Evolutionary conservation across 2,113 vertebrate species (phyloP).

Genomic region (Trichomycterus rosablanca): DNA sequence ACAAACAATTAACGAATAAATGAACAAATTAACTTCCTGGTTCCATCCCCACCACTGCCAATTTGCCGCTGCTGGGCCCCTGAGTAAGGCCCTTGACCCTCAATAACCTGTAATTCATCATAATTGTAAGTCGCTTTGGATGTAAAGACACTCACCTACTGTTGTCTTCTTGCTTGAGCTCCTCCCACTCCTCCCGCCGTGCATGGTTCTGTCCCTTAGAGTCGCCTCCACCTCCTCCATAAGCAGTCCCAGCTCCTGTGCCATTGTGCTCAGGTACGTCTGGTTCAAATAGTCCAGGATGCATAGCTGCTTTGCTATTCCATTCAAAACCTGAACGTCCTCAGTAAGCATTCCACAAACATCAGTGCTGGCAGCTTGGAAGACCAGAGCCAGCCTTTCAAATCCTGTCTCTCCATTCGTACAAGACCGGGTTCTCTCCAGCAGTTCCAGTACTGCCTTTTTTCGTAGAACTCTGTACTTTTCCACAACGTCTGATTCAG

Average conservation of each 20-base stretch:
- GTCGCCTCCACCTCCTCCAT: conserved; percentile 79
- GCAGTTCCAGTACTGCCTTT: conserved; percentile 67
- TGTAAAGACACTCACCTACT: conserved; percentile 61
- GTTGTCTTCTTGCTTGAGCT: conserved; percentile 71
- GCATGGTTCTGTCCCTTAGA: conserved; percentile 75
- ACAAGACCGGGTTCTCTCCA: conserved; percentile 65
- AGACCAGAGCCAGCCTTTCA: conserved; percentile 66
- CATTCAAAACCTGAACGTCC: conserved; percentile 75
- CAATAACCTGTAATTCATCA: neutral
- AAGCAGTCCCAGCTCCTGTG: conserved; percentile 73
- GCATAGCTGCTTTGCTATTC: conserved; percentile 67
- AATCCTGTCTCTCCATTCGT: conserved; percentile 72
- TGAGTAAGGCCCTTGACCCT: no score
- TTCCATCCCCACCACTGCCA: no score
- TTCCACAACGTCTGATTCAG: conserved; percentile 78
- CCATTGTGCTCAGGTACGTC: conserved; percentile 77
- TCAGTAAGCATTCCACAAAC: conserved; percentile 76
- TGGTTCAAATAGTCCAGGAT: conserved; percentile 79
- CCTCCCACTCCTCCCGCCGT: conserved; percentile 68
- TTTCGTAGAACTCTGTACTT: conserved; percentile 79
- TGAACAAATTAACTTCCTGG: no score
- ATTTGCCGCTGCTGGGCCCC: no score
- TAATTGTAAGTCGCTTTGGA: no score
- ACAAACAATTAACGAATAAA: no score
- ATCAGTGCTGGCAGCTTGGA: conserved; percentile 62